Conservation (phyloP, 2,113 vertebrate genomes). For the Okapia johnstoni region DNA sequence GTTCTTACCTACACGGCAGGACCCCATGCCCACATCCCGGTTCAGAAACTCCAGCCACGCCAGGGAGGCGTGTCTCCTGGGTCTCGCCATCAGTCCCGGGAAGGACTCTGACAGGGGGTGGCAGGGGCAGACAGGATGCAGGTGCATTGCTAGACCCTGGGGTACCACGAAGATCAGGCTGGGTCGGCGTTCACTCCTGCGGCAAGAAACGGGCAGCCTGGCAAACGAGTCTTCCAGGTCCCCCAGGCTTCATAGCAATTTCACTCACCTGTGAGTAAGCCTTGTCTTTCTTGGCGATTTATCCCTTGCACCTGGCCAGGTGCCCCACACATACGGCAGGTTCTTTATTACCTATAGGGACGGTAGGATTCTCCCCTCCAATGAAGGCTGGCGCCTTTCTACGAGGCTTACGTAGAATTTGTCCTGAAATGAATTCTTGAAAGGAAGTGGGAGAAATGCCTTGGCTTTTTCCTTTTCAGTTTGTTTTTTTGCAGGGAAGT, state of each 20-base stretch:
- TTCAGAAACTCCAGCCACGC: background rate
- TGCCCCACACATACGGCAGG: background rate
- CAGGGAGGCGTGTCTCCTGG: background rate
- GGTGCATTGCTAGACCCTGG: background rate
- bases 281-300: background rate
- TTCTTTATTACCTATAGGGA: background rate
- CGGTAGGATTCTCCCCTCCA: background rate
- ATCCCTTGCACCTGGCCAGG: background rate
- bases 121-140: background rate
- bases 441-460: background rate
- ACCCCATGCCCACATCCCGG: rapidly evolving
- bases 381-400: background rate
- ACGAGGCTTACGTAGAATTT: background rate
- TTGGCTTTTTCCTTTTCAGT: background rate
- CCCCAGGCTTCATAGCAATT: background rate
- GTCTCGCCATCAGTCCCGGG: background rate
- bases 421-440: background rate
- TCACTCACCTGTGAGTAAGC: background rate
- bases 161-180: background rate
- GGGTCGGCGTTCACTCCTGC: background rate
- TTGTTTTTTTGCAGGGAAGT: slow-evolving; percentile 42
- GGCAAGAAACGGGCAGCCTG: background rate
- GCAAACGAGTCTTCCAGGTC: background rate
- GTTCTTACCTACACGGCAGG: rapidly evolving
- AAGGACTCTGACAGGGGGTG: background rate